Evolutionary conservation across 2,797 vertebrate species (phyloP).

Genomic region (Mycteria americana): DNA sequence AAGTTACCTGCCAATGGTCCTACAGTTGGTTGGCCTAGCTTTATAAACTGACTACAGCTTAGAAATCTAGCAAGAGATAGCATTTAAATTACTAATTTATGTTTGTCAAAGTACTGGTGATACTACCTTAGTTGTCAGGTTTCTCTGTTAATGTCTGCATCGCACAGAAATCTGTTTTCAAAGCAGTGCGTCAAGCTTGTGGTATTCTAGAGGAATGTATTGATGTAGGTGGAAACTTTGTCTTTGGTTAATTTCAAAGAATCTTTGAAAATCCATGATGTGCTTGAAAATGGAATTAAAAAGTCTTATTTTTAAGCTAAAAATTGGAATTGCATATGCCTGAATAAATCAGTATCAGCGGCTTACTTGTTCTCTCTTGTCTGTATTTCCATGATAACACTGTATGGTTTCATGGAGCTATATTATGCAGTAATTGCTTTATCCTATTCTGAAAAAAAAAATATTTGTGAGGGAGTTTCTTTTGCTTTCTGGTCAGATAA

Average conservation of each 20-base stretch:
- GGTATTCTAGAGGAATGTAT: neutral
- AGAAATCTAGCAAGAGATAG: neutral
- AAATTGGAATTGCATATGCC: neutral
- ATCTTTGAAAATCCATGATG: neutral
- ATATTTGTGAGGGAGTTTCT: neutral
- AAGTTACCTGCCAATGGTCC: neutral
- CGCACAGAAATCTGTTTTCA: neutral
- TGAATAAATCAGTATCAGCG: neutral
- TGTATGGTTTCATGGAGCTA: neutral
- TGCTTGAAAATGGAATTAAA: neutral
- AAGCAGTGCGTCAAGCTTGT: neutral
- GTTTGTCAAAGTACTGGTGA: neutral
- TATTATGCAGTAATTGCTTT: neutral
- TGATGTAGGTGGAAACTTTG: neutral
- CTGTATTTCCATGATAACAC: neutral
- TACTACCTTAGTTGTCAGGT: neutral
- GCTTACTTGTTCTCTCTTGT: neutral
- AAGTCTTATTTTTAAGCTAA: neutral
- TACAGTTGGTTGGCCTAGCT: neutral
- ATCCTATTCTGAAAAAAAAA: neutral
- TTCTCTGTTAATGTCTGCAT: neutral
- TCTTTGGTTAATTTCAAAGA: neutral
- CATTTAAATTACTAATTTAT: neutral
- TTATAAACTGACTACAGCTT: neutral
- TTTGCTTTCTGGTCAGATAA: neutral